phyloP scores from a whole-genome alignment of 92 coral and sea anemone genomes.

The Muricea muricata region DNA sequence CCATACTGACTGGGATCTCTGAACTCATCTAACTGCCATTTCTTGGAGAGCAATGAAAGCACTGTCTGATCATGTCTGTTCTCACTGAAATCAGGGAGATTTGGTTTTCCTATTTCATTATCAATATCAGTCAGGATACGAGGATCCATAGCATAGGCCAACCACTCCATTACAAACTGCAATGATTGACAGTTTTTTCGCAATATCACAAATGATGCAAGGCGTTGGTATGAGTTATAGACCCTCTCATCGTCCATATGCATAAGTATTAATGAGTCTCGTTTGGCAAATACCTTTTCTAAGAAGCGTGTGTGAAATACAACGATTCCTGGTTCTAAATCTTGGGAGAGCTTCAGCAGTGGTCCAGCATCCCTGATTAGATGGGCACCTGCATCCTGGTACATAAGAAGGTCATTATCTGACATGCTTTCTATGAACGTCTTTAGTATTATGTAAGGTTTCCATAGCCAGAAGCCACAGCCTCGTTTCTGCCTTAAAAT shows the following conservation, averaged over 20 bases:
- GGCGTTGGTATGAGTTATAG: constrained; percentile 21
- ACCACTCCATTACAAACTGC: constrained; percentile 46
- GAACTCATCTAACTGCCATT: constrained; percentile 21
- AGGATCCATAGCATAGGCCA: constrained; percentile 36
- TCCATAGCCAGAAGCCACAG: constrained; percentile 38
- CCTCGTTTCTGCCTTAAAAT: constrained; percentile 32
- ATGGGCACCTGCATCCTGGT: constrained; percentile 42
- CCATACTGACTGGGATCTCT: constrained; percentile 44
- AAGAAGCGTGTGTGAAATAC: constrained; percentile 4
- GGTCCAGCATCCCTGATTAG: constrained; percentile 33
- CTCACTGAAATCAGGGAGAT: constrained; percentile 15
- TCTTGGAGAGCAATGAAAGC: constrained; percentile 28
- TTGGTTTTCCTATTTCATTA: constrained; percentile 13
- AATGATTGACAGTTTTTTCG: constrained; percentile 28
- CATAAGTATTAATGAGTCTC: constrained; percentile 39
- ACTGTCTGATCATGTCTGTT: constrained; percentile 44
- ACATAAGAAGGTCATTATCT: constrained; percentile 21
- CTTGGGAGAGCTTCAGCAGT: constrained; percentile 18
- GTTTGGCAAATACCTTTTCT: constrained; percentile 3
- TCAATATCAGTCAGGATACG: constrained; percentile 27
- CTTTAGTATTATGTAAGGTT: constrained; percentile 32
- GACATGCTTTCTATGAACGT: constrained; percentile 22
- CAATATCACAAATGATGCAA: constrained; percentile 24
- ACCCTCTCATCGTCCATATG: constrained; percentile 24
- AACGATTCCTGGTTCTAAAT: constrained; percentile 5